Percentiles rank a stretch among this genome's conserved stretches.
Conservation (phyloP, 2,888 invertebrate species). For the Furcula furcula region DNA sequence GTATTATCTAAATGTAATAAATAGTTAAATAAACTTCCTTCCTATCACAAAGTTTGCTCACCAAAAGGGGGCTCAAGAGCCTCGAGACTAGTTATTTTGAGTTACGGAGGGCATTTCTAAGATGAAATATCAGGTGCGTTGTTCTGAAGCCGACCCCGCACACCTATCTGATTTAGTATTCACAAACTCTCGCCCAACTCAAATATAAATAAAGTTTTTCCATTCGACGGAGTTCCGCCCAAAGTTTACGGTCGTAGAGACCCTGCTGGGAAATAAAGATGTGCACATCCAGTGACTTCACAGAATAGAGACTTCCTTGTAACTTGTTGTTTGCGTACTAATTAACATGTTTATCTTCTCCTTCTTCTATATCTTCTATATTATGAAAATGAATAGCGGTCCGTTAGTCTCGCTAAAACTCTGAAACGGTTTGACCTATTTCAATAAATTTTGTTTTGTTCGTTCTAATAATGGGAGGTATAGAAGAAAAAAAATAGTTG, state of each 20-base stretch:
- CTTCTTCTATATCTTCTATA: too few species aligned
- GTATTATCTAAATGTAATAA: too few species aligned
- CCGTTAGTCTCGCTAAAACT: too few species aligned
- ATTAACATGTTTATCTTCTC: conserved; percentile 18
- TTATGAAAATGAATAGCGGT: too few species aligned
- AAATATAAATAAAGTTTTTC: conserved; percentile 77
- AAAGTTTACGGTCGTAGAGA: conserved; percentile 60
- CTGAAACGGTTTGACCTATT: too few species aligned
- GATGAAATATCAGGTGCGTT: conserved; percentile 15
- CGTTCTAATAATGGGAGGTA: too few species aligned
- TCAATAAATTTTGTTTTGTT: too few species aligned
- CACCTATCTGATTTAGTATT: conserved; percentile 62
- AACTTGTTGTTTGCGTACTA: too few species aligned
- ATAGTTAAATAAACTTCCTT: too few species aligned
- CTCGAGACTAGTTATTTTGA: conserved; percentile 5
- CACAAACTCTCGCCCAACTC: conserved; percentile 65
- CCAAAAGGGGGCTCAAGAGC: too few species aligned
- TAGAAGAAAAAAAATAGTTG: too few species aligned
- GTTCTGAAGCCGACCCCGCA: conserved; percentile 5
- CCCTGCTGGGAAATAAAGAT: conserved; percentile 65
- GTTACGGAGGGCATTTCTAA: conserved; percentile 14
- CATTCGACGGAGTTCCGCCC: conserved; percentile 58
- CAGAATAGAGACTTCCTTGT: background rate
- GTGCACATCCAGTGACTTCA: conserved; percentile 38
- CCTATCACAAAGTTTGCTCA: too few species aligned